Evolutionary conservation across 2,888 invertebrate genomes (phyloP), one percentile per base, ranked within the genome.

Genomic region (Brassicogethes aeneus): DNA sequence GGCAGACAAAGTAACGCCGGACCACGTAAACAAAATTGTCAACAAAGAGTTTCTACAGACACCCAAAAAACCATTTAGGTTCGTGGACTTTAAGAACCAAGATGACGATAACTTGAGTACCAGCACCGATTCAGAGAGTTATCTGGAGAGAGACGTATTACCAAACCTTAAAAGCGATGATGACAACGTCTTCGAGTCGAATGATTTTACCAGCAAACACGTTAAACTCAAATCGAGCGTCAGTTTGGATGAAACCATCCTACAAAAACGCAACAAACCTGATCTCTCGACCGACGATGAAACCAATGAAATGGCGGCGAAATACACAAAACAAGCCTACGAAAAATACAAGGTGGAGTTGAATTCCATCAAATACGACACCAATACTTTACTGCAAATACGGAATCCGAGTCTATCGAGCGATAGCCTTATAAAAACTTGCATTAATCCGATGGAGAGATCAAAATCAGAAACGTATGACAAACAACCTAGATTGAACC

Each of bases 71-170:
- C 54, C 58, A 2, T 76, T 77, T 50, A 76, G 73, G 13, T 72
- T 77, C 44, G 70, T 75, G 14, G 77, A 77, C 59, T 76, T 77
- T 44, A 76, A 76, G 65, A n/a, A n/a, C n/a, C 54, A 56, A 67
- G 70, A 54, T 52, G 62, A 50, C 32, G 62, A 65, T 48, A 54
- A 60, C 34, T 60, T 64, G 34, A 55, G 52, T 37, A 56, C 61
- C 2, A 64, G 63, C 36, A 62, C 62, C 5, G 67, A 67, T 48
- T 65, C 65, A 1, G 67, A 67, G 39, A 63, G 66, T 42, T 68
- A 68, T 47, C 50, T 67, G 17, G 68, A 68, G 37, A 63, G 61
- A 40, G 62, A 61, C 23, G 54, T 57, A 43, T 57, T 68, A 40
- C 58, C 64, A 2, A 68, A 68, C 45, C 61, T 65, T 40, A 68